These are phyloP conservation scores for Butorides virescens DNA, from an alignment of 2,113 vertebrate genomes.

Conservation along the genomic window DNA sequence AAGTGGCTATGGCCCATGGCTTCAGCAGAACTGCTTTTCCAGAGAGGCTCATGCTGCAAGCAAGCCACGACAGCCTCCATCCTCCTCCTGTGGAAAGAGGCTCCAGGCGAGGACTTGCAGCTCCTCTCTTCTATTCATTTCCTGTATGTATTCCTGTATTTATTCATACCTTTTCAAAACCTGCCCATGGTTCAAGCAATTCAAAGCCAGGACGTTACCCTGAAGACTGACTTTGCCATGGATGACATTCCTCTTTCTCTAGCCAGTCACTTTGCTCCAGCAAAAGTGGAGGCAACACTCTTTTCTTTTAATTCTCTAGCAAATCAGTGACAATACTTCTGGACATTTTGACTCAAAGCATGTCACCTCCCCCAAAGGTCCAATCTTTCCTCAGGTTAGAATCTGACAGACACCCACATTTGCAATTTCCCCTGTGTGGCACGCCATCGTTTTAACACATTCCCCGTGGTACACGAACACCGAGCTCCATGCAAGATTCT, in stretches of 20 bases:
- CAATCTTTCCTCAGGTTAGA: neutral
- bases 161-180: neutral
- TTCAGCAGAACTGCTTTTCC: neutral
- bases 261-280: neutral
- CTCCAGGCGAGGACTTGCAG: neutral
- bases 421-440: conserved; percentile 6
- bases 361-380: neutral
- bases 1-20: rapidly evolving
- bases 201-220: neutral
- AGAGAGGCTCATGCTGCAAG: neutral
- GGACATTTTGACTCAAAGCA: conserved; percentile 19
- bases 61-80: neutral
- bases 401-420: conserved; percentile 36
- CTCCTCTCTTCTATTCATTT: neutral
- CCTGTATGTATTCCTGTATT: neutral
- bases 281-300: neutral
- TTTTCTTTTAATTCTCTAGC: neutral
- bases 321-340: neutral
- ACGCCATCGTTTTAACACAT: conserved; percentile 1
- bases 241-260: neutral
- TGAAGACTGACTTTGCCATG: neutral
- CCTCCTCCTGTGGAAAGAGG: neutral
- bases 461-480: conserved; percentile 22
- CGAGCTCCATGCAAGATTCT: conserved; percentile 34
- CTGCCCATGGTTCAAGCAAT: neutral